Base-by-base conservation (phyloP, 2,113 vertebrate species). In the Psophia crepitans region DNA sequence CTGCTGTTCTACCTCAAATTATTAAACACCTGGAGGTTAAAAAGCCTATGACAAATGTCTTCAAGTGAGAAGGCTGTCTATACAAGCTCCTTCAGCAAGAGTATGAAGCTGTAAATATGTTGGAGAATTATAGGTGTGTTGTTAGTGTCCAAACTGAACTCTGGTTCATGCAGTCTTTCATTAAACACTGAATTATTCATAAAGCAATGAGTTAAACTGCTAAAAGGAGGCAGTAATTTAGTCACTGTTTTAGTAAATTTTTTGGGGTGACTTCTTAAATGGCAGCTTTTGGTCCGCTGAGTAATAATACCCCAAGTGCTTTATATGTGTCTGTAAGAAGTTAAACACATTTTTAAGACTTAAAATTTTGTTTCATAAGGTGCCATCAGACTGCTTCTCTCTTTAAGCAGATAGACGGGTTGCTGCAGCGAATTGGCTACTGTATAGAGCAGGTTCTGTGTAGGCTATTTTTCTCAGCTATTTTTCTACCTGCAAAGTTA, bases 121-220 rank as follows among this genome's bases (percentile, higher is more conserved):
- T 73, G 51, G 32, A 19, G 93, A 81, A 77, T 93, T 80, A 30
- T 8, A 79, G 26, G 39, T 51, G 18, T 77, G 79, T 19, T 90
- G 46, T 75, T 80, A 57, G 43, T 90, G 92, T 84, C 89, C 92
- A 78, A 9, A 53, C 35, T 71, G 92, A 81, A 12, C 64, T 81
- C 69, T 64, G 39, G 48, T 90, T 94, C 27, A 7, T 9, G 18
- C 37, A 60, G 60, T 58, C 88, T 93, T 93, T 93, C 60, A 84
- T 86, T 81, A 77, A 63, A 81, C 33, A 32, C 65, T 88, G 76
- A 77, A 75, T 96, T 95, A 86, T 88, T 95, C 68, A 77, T 95
- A 61, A 94, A 91, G 26, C 70, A 75, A 33, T 44, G 64, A 68
- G 51, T 96, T 93, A 48, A 95, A 87, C 17, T 71, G 60, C 39